phyloP scores from a whole-genome alignment of 1,140 invertebrate genomes.

The Heterodera schachtii region DNA sequence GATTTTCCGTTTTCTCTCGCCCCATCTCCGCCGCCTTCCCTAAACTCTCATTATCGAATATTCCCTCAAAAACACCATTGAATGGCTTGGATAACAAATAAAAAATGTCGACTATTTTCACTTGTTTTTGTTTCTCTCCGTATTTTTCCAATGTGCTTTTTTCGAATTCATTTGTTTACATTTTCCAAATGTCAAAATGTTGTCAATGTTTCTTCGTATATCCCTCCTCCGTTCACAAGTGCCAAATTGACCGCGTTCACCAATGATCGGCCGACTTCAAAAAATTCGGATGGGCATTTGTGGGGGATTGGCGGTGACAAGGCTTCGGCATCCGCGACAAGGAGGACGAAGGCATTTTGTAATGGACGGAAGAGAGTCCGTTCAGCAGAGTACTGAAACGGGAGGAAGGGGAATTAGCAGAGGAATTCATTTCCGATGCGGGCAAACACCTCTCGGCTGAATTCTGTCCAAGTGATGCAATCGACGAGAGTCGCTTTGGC shows the following conservation, averaged over 20 bases:
- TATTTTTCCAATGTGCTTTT: too few species aligned
- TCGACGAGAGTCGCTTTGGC: slow-evolving; percentile 44
- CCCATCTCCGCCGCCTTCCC: not conserved
- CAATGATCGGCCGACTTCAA: slow-evolving; percentile 5
- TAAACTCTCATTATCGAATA: not conserved
- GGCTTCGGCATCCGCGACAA: slow-evolving; percentile 23
- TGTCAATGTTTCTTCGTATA: not conserved
- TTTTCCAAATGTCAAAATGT: not conserved
- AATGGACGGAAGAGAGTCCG: slow-evolving; percentile 21
- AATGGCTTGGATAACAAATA: not conserved
- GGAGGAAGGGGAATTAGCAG: not conserved
- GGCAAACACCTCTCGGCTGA: slow-evolving; percentile 38
- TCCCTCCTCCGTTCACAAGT: slow-evolving; percentile 6
- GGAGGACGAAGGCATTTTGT: slow-evolving; percentile 37
- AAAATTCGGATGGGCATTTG: not conserved
- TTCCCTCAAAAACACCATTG: not conserved
- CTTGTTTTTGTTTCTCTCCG: too few species aligned
- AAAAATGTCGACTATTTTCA: not conserved
- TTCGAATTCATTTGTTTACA: too few species aligned
- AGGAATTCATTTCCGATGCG: not conserved
- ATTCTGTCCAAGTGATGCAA: slow-evolving; percentile 47
- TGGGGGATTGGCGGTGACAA: slow-evolving; percentile 32
- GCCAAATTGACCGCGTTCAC: not conserved
- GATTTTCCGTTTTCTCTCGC: not conserved
- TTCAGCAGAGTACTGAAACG: slow-evolving; percentile 14